Percentiles rank a stretch among this genome's conserved stretches.
Evolutionary conservation across 2,113 vertebrate genomes (phyloP).

Genomic region (Gadus chalcogrammus): DNA sequence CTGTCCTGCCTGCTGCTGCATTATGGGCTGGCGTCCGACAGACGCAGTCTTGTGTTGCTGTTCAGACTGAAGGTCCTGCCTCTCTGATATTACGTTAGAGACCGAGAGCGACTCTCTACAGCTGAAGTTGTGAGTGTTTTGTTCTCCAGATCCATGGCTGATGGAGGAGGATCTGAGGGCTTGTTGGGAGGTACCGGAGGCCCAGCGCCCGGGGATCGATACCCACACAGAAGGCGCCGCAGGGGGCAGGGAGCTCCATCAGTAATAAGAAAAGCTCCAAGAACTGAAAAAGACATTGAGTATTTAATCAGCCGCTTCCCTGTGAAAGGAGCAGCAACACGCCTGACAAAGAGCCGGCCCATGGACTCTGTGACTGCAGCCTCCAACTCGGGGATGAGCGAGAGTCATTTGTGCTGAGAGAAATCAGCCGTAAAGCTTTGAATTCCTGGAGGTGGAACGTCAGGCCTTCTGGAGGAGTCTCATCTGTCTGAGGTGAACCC

Average conservation of each 20-base stretch:
- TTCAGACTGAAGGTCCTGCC: conserved; percentile 42
- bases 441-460: neutral
- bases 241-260: conserved; percentile 62
- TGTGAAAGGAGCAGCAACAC: conserved; percentile 58
- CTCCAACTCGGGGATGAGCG: conserved; percentile 27
- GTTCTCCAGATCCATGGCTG: conserved; percentile 67
- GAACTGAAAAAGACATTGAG: conserved; percentile 64
- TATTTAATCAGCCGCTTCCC: conserved; percentile 71
- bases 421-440: neutral
- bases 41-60: conserved; percentile 45
- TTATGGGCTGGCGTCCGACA: conserved; percentile 48
- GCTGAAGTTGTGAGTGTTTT: conserved; percentile 59
- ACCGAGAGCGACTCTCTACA: conserved; percentile 49
- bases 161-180: conserved; percentile 72
- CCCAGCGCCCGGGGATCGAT: conserved; percentile 70
- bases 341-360: conserved; percentile 43
- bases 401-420: conserved; percentile 13
- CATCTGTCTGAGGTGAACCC: neutral
- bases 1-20: neutral
- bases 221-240: conserved; percentile 64
- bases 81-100: conserved; percentile 41
- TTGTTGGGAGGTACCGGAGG: conserved; percentile 65
- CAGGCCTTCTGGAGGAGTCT: neutral
- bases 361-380: conserved; percentile 38
- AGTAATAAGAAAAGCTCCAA: conserved; percentile 77